These are phyloP conservation scores for Tigriopus japonicus DNA, from an alignment of 1,140 invertebrate species.

Conservation along the genomic window DNA sequence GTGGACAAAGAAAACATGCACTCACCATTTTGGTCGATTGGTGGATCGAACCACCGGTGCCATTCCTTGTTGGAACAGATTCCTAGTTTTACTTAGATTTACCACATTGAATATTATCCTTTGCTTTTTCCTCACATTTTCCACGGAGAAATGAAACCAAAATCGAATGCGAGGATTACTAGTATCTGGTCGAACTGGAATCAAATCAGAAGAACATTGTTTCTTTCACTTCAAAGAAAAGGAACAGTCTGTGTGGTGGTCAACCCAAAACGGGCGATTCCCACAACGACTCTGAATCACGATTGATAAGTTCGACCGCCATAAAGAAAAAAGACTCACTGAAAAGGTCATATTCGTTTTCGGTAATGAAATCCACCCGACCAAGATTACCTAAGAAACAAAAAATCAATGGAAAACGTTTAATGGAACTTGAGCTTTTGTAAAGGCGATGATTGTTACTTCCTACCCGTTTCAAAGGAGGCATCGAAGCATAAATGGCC, in stretches of 20 bases:
- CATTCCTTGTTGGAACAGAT: constrained; percentile 70
- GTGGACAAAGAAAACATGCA: constrained; percentile 17
- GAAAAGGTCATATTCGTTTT: constrained; percentile 90
- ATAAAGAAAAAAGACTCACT: too few species aligned
- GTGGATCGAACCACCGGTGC: constrained; percentile 83
- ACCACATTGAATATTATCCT: constrained; percentile 92
- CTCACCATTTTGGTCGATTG: constrained; percentile 71
- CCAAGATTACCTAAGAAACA: constrained; percentile 65
- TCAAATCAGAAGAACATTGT: too few species aligned
- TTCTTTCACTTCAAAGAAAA: too few species aligned
- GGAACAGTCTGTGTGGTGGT: too few species aligned
- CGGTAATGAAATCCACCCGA: constrained; percentile 75
- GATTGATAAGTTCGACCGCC: too few species aligned
- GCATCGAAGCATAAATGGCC: constrained; percentile 95
- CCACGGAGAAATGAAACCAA: constrained; percentile 97
- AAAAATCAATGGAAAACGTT: constrained; percentile 10
- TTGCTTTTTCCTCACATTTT: constrained; percentile 80
- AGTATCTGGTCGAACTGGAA: constrained; percentile 66
- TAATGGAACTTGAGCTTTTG: too few species aligned
- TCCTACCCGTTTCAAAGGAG: constrained; percentile 66
- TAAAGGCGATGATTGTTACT: not conserved
- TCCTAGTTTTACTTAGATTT: constrained; percentile 80
- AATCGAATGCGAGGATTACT: constrained; percentile 77
- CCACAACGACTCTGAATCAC: too few species aligned
- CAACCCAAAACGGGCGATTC: too few species aligned